Base-by-base conservation (phyloP, 2,888 invertebrate species). In the Alloscopus bannaensis region DNA sequence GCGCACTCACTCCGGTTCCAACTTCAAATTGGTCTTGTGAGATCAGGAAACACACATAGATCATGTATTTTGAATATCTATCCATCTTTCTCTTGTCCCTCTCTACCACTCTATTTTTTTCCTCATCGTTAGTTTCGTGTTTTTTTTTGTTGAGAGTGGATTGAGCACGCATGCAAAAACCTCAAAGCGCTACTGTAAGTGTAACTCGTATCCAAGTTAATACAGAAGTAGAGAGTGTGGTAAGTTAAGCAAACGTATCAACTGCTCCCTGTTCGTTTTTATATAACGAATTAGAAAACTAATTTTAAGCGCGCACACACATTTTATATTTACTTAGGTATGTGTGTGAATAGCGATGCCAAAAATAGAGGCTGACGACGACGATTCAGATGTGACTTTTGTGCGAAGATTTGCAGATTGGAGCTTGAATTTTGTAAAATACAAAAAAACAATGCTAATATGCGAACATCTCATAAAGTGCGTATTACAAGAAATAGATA, bases 321-420 rank as follows among this genome's bases (percentile, higher is more conserved):
- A 50, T 13, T 28, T 24, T 26, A 24, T 55, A 28, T 22, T 66
- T 28, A 36, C 50, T 50, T 59, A 31, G 29, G 36, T 31, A 59
- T n/a, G n/a, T n/a, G n/a, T n/a, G 31, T 18, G 20, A 6, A 26
- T 18, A 52, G 31, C 52, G 69, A 55, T 69, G 57, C 57, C 69
- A 69, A 69, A 69, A 69, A 69, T 69, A 69, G 69, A 55, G 26
- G 57, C 57, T 69, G 69, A 69, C 42, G 36, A 68, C 36, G 50
- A 62, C 47, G 62, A 71, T 18, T 62, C 31, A 1, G 20, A 11
- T 29, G 20, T 72, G 28, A 52, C 26, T 64, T 52, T 24, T 55
- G 40, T 50, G 29, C 45, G 28, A 18, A 65, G 36, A 36, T 16
- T 20, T 28, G 57, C 60, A 62, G 42, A 57, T 45, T 26, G 50